Conservation (phyloP, 2,113 vertebrate species). For the Cyanoliseus patagonus region DNA sequence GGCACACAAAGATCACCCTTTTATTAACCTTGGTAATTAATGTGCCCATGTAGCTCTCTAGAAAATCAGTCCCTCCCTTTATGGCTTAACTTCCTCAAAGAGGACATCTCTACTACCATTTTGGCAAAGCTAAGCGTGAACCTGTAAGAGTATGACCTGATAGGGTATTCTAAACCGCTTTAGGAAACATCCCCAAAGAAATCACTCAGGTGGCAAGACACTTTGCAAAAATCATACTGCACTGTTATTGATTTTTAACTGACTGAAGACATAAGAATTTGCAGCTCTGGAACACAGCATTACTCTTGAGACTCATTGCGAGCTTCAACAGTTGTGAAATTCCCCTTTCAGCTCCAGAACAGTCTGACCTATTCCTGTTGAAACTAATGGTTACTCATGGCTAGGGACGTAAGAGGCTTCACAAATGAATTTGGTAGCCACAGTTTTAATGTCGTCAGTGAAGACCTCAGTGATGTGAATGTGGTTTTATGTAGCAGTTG, state of each 20-base stretch:
- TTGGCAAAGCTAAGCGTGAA: background rate
- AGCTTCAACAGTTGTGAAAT: background rate
- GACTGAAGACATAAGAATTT: background rate
- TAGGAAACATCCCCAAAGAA: background rate
- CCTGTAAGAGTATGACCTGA: rapidly evolving
- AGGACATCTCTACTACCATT: background rate
- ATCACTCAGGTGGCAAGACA: background rate
- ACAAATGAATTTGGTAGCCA: background rate
- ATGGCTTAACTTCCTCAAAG: background rate
- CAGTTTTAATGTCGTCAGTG: background rate
- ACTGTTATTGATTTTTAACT: background rate
- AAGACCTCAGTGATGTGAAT: background rate
- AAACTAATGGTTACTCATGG: background rate
- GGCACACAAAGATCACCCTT: background rate
- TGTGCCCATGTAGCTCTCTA: background rate
- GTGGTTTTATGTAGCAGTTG: background rate
- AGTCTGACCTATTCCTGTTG: background rate
- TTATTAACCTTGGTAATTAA: conserved; percentile 19
- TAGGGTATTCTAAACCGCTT: background rate
- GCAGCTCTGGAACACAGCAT: background rate
- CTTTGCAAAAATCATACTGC: background rate
- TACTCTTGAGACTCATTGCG: background rate
- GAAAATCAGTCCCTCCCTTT: background rate
- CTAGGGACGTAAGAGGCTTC: background rate
- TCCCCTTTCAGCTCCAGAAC: background rate